phyloP scores from a whole-genome alignment of 2,797 vertebrate species.

The Oceanodroma leucorhoa region DNA sequence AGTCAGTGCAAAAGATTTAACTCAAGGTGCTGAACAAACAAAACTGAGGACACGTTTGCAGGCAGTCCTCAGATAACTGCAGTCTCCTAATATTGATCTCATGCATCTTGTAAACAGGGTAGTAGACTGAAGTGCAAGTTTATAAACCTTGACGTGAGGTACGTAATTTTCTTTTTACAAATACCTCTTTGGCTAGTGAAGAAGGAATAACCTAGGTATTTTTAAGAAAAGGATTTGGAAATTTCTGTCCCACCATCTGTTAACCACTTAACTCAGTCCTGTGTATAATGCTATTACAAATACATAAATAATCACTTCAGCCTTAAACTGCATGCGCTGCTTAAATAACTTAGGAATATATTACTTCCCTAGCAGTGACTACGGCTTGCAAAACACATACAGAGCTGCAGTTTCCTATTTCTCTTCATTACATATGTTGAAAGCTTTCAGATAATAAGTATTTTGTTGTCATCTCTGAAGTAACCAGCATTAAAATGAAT shows the following conservation, averaged over 20 bases:
- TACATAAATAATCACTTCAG: not conserved
- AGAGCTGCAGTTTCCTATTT: not conserved
- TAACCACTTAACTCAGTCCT: slow-evolving; percentile 23
- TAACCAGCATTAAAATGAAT: not conserved
- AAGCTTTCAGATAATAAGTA: not conserved
- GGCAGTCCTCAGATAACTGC: not conserved
- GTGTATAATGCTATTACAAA: slow-evolving; percentile 24
- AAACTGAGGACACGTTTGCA: not conserved
- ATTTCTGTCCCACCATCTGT: slow-evolving; percentile 3
- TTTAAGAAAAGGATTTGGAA: not conserved
- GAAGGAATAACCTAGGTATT: not conserved
- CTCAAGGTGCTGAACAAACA: not conserved
- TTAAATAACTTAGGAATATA: slow-evolving; percentile 1
- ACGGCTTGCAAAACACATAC: not conserved
- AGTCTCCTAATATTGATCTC: not conserved
- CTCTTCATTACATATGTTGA: not conserved
- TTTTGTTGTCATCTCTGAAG: not conserved
- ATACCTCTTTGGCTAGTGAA: not conserved
- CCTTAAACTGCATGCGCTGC: not conserved
- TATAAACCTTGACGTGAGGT: not conserved
- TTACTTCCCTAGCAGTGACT: not conserved
- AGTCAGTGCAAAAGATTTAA: not conserved
- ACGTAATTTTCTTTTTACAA: not conserved
- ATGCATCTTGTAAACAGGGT: not conserved
- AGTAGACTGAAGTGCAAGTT: not conserved